Conservation (phyloP, 2,888 invertebrate genomes). For the Lydus trimaculatus region DNA sequence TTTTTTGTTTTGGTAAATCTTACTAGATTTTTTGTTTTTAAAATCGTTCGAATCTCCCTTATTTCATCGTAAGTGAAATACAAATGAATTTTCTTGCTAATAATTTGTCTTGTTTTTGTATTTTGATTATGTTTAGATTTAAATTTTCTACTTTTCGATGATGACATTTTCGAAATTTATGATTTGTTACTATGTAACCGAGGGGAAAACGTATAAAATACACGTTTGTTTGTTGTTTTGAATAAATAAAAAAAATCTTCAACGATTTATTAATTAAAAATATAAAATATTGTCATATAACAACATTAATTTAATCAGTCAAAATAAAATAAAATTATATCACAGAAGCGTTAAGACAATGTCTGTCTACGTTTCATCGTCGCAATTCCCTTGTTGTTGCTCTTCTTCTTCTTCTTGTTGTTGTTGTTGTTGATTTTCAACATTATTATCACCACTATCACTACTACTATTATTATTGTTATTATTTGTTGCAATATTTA, state of each 20-base stretch:
- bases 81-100: slow-evolving; percentile 33
- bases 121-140: slow-evolving; percentile 32
- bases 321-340: slow-evolving; percentile 24
- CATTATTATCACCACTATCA: slow-evolving; percentile 11
- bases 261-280: slow-evolving; percentile 27
- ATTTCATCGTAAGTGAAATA: slow-evolving; percentile 52
- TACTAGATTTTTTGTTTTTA: slow-evolving; percentile 55
- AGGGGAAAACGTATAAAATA: background rate
- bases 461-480: background rate
- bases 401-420: background rate
- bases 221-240: background rate
- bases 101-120: slow-evolving; percentile 13
- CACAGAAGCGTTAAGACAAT: slow-evolving; percentile 2
- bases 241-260: slow-evolving; percentile 23
- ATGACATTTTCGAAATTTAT: background rate
- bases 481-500: background rate
- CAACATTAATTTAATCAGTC: slow-evolving; percentile 29
- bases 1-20: too few species aligned
- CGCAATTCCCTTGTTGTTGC: background rate
- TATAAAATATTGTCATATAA: slow-evolving; percentile 19
- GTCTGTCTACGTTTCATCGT: background rate
- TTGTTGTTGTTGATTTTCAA: slow-evolving; percentile 2
- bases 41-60: slow-evolving; percentile 45
- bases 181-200: background rate
- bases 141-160: slow-evolving; percentile 26